Conservation (phyloP, 1,140 invertebrate species). For the Scaptodrosophila lebanonensis region DNA sequence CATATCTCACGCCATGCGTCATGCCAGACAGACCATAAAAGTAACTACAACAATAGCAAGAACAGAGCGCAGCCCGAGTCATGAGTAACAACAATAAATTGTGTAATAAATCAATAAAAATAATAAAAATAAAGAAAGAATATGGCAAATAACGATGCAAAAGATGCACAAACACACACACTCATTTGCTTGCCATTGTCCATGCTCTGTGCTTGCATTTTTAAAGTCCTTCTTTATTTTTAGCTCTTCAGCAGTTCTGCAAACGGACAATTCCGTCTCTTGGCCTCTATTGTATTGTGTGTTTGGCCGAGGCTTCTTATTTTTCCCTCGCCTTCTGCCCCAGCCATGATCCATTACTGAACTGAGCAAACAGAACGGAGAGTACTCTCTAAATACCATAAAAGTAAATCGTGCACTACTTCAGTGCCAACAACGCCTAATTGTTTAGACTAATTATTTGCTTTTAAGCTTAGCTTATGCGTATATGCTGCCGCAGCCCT, state of each 20-base stretch:
- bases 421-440: constrained; percentile 10
- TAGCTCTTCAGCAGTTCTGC: no score
- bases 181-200: not conserved
- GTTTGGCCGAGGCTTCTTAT: no score
- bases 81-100: constrained; percentile 42
- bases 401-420: no score
- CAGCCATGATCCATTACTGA: no score
- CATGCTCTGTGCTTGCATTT: no score
- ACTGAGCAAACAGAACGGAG: no score
- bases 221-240: no score
- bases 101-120: constrained; percentile 58
- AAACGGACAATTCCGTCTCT: no score
- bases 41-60: constrained; percentile 32
- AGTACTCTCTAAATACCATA: no score
- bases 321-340: no score
- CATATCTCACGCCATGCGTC: constrained; percentile 53
- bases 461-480: constrained; percentile 21
- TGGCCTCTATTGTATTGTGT: no score
- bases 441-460: constrained; percentile 32
- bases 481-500: constrained; percentile 15
- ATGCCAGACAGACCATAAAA: constrained; percentile 59
- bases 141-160: constrained; percentile 16
- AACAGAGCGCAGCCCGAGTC: constrained; percentile 29
- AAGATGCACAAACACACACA: not conserved
- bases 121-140: constrained; percentile 7